Percentiles rank a stretch among this genome's conserved stretches.
Conservation (phyloP, 2,113 vertebrate species). For the Psettodes erumei region DNA sequence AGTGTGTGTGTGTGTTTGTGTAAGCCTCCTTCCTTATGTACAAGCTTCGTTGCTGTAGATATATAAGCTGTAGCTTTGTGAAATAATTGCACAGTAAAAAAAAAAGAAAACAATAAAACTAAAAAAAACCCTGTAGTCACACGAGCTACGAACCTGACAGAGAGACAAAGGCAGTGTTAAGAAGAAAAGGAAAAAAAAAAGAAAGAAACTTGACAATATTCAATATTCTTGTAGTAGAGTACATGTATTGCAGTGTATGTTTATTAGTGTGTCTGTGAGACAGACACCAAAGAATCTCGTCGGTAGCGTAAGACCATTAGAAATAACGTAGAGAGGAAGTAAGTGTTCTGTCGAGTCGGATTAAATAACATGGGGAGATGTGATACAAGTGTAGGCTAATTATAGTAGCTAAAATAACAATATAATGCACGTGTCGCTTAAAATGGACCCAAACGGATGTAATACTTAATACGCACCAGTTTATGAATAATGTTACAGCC, state of each 20-base stretch:
- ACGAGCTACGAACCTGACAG: slow-evolving; percentile 19
- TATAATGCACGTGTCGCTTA: slow-evolving; percentile 75
- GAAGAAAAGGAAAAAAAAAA: slow-evolving; percentile 24
- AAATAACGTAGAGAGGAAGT: slow-evolving; percentile 19
- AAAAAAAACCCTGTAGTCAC: slow-evolving; percentile 61
- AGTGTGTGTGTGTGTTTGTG: neutral
- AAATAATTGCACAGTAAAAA: slow-evolving; percentile 54
- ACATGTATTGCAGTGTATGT: slow-evolving; percentile 48
- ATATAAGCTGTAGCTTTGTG: slow-evolving; percentile 19
- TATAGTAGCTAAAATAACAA: slow-evolving; percentile 57
- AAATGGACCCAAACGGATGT: slow-evolving; percentile 81
- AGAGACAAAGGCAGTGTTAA: neutral
- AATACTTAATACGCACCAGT: slow-evolving; percentile 10
- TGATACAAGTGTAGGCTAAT: slow-evolving; percentile 60
- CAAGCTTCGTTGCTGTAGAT: neutral
- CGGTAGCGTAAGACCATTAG: slow-evolving; percentile 18
- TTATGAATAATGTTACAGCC: slow-evolving; percentile 23
- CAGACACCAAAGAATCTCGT: slow-evolving; percentile 6
- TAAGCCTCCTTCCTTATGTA: neutral
- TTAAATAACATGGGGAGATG: slow-evolving; percentile 14
- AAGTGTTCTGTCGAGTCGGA: slow-evolving; percentile 30
- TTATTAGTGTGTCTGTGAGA: slow-evolving; percentile 45
- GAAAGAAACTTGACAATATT: slow-evolving; percentile 34
- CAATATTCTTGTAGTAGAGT: slow-evolving; percentile 58
- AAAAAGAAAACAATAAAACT: too few relatives aligned